Conservation (phyloP, 2,797 vertebrate species). For the Lates japonicus region DNA sequence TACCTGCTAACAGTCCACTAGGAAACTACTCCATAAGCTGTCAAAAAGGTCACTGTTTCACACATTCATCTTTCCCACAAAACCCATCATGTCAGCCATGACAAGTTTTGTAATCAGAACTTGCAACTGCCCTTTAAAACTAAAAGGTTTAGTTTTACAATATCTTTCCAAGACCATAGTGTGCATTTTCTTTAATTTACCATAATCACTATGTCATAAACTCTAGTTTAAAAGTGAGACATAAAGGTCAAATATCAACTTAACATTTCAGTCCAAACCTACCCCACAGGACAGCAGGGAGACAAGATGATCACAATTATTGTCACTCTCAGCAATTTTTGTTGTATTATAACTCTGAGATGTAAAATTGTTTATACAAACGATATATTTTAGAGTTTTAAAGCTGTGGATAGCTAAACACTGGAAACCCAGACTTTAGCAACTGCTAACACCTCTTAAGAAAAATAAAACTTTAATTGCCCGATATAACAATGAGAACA, state of each 20-base stretch:
- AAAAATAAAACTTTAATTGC: conserved; percentile 9
- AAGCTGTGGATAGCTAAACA: conserved; percentile 48
- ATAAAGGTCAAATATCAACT: conserved; percentile 54
- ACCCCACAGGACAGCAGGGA: conserved; percentile 28
- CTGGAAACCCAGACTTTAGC: conserved; percentile 22
- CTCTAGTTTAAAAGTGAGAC: conserved; percentile 60
- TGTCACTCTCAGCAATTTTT: conserved; percentile 53
- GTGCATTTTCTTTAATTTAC: conserved; percentile 17
- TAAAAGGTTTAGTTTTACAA: conserved; percentile 56
- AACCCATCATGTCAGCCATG: conserved; percentile 44
- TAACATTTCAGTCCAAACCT: conserved; percentile 59
- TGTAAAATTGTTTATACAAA: conserved; percentile 38
- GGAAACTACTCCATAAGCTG: conserved; percentile 50
- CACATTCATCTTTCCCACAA: conserved; percentile 68
- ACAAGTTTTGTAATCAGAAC: conserved; percentile 53
- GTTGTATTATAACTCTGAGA: conserved; percentile 35
- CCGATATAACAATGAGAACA: conserved; percentile 32
- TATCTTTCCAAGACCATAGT: conserved; percentile 43
- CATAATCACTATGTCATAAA: conserved; percentile 44
- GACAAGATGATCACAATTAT: conserved; percentile 56
- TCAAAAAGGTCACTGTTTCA: conserved; percentile 57
- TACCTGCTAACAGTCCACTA: conserved; percentile 53
- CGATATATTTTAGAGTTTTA: conserved; percentile 31
- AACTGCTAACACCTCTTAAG: conserved; percentile 28
- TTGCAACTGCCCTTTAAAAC: conserved; percentile 63